Evolutionary conservation across 2,797 vertebrate species (phyloP).

Genomic region (Crenuchus spilurus): DNA sequence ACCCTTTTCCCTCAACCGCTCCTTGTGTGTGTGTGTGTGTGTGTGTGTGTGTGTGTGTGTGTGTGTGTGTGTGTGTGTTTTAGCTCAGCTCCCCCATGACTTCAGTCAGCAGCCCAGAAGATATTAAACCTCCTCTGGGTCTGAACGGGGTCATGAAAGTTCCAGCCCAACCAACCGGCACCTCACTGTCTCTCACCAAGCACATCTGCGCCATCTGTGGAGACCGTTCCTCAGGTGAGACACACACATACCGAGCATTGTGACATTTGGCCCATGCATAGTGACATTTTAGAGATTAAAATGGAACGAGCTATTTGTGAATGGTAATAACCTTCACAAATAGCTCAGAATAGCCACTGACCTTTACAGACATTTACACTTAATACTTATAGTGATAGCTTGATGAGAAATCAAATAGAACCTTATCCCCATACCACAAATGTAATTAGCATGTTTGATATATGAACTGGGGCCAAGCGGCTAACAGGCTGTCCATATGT

Average conservation of each 20-base stretch:
- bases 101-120: constrained; percentile 94
- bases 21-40: constrained; percentile 62
- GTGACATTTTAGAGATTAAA: background rate
- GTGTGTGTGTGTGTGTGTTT: constrained; percentile 71
- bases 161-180: constrained; percentile 89
- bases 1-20: background rate
- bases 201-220: constrained; percentile 62
- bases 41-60: constrained; percentile 64
- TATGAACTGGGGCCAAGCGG: too few relatives aligned
- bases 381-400: background rate
- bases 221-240: constrained; percentile 84
- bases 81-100: constrained; percentile 97
- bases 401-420: too few relatives aligned
- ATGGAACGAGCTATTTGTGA: constrained; percentile 41
- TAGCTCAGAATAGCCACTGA: background rate
- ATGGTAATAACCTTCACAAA: background rate
- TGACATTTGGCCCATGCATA: background rate
- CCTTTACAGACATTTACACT: background rate
- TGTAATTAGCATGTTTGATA: too few relatives aligned
- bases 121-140: constrained; percentile 96
- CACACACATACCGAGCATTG: constrained; percentile 12
- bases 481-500: too few relatives aligned
- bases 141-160: constrained; percentile 97
- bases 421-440: too few relatives aligned
- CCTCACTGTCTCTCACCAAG: constrained; percentile 85